Base-by-base conservation (phyloP, 2,888 invertebrate genomes). In the Selenia dentaria region DNA sequence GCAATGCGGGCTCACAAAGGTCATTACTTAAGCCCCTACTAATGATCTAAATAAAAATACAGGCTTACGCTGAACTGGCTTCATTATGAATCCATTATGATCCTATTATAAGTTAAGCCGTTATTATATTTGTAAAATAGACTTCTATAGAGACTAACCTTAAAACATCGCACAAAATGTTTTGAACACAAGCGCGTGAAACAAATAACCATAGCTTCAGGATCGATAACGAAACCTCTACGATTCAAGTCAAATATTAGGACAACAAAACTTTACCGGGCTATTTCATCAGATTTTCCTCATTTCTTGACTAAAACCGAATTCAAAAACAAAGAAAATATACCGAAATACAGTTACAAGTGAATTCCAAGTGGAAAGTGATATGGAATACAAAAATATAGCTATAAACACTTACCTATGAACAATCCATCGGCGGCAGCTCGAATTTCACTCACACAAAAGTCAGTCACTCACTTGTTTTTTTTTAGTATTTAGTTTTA, bases 151-250 rank as follows among this genome's bases (percentile, higher is more conserved):
- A n/a, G n/a, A n/a, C n/a, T 1, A 5, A 18, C 18, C 16, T 16
- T 16, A 18, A 18, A 22, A 22, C 2, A 22, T 8, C 8, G 8
- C 22, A 8, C 8, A 22, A 25, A 31, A 27, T 22, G 9, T 44
- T 46, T 34, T 41, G 16, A 46, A 47, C 47, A 36, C 25, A 40
- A 16, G 22, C 36, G 51, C 22, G 38, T 43, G 45, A 54, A 52
- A 50, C 54, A 57, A 51, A 47, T 41, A 54, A 54, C 50, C 36
- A 44, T 41, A 42, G 27, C 40, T 51, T 33, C 22, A 22, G 41
- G 50, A 57, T 57, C 57, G 52, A 57, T 57, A 57, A 6, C 20
- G 29, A 33, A 51, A 43, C 50, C 46, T 49, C 40, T 29, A 36
- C 48, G 38, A 39, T 33, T 31, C 32, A 41, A 52, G 38, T 42